Conservation (phyloP, 2,797 vertebrate genomes). For the Fratercula arctica region DNA sequence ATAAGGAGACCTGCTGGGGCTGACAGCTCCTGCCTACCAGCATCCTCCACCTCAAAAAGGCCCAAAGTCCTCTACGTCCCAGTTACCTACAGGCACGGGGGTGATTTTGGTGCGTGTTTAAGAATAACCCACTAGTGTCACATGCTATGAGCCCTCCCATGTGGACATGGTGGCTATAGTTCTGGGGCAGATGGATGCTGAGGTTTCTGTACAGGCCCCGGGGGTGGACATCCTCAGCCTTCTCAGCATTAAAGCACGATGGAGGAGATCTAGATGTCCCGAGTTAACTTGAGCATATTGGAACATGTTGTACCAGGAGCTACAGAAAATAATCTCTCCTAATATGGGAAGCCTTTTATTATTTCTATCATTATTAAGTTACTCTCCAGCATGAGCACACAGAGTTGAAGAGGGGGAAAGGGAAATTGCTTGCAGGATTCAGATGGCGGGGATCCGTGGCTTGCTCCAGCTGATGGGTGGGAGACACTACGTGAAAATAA, state of each 20-base stretch:
- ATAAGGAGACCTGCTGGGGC: neutral
- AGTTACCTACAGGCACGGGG: neutral
- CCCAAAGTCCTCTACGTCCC: neutral
- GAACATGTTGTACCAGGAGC: neutral
- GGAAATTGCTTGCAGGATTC: neutral
- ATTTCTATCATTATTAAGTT: neutral
- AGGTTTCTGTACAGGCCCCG: neutral
- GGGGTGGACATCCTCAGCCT: accelerated
- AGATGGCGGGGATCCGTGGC: neutral
- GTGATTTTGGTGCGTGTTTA: neutral
- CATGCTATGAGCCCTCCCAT: neutral
- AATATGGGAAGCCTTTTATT: neutral
- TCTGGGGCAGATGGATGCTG: neutral
- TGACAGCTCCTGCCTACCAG: neutral
- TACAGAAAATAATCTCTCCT: neutral
- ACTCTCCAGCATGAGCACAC: neutral
- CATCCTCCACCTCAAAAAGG: neutral
- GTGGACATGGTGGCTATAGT: too few relatives aligned
- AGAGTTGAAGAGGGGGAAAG: neutral
- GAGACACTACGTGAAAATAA: neutral
- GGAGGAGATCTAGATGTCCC: neutral
- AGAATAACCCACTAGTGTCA: neutral
- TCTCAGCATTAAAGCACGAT: neutral
- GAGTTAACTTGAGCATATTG: neutral
- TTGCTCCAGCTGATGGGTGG: neutral